Conservation (phyloP, 2,888 invertebrate genomes). For the Pristionchus arcanus region DNA sequence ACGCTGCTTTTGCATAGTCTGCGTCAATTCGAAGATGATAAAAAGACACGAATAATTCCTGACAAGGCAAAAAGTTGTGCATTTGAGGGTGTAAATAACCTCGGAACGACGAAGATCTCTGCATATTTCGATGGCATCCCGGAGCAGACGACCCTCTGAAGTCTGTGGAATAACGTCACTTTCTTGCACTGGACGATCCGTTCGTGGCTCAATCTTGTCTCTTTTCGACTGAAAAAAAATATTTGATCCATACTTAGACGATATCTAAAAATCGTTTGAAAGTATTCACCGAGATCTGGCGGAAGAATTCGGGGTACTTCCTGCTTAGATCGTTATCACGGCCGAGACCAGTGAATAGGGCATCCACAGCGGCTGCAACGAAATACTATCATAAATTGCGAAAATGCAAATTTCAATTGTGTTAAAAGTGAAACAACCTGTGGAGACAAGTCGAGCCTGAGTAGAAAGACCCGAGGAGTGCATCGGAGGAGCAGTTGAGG, state of each 20-base stretch:
- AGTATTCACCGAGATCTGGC: slow-evolving; percentile 10
- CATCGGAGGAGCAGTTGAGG: slow-evolving; percentile 26
- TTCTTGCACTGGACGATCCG: slow-evolving; percentile 35
- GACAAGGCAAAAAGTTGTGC: no score
- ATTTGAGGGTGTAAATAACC: not conserved
- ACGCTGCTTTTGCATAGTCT: not conserved
- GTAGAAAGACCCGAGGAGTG: not conserved
- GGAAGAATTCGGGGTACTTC: slow-evolving; percentile 52
- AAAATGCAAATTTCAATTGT: no score
- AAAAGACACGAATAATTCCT: no score
- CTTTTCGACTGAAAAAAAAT: not conserved
- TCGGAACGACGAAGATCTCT: slow-evolving; percentile 28
- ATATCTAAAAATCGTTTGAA: not conserved
- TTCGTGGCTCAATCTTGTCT: not conserved
- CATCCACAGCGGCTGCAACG: not conserved
- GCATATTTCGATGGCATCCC: slow-evolving; percentile 53
- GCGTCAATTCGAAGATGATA: not conserved
- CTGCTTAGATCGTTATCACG: slow-evolving; percentile 11
- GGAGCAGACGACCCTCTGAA: slow-evolving; percentile 24
- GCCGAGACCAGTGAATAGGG: slow-evolving; percentile 50
- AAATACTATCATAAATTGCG: not conserved
- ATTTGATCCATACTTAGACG: not conserved
- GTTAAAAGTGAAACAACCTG: not conserved
- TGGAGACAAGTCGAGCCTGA: not conserved
- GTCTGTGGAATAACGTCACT: slow-evolving; percentile 20